These are phyloP conservation scores for Mormoops blainvillei DNA, from an alignment of 2,113 vertebrate species.

Conservation along the genomic window DNA sequence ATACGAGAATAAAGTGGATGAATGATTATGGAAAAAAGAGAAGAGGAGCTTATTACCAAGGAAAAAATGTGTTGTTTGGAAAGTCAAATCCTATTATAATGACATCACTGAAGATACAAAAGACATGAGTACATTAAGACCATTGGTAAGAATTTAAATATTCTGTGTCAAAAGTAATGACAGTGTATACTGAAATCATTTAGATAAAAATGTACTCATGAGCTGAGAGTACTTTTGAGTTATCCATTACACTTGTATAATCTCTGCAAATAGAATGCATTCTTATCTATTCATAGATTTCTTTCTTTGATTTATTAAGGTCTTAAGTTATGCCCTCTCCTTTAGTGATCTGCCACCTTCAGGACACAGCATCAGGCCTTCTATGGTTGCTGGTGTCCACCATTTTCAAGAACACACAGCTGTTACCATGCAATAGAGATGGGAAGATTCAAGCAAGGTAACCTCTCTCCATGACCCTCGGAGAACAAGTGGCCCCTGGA, in stretches of 20 bases:
- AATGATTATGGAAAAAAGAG: background rate
- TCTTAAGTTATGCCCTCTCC: background rate
- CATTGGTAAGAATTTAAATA: background rate
- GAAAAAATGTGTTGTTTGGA: background rate
- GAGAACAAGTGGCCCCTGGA: background rate
- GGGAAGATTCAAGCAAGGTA: background rate
- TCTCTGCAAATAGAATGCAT: background rate
- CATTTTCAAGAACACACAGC: background rate
- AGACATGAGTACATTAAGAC: background rate
- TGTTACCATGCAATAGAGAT: background rate
- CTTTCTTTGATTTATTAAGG: background rate
- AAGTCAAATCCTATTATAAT: background rate
- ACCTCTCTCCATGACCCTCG: accelerated
- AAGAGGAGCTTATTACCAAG: background rate
- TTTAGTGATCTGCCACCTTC: background rate
- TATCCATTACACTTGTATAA: background rate
- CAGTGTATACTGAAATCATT: background rate
- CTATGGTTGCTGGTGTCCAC: background rate
- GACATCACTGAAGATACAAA: background rate
- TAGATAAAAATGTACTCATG: background rate
- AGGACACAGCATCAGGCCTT: background rate
- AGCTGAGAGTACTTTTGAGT: background rate
- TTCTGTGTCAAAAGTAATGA: background rate
- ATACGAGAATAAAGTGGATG: background rate
- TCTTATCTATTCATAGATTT: background rate